Conservation (phyloP, 2,888 invertebrate genomes). For the Piscicola geometra region DNA sequence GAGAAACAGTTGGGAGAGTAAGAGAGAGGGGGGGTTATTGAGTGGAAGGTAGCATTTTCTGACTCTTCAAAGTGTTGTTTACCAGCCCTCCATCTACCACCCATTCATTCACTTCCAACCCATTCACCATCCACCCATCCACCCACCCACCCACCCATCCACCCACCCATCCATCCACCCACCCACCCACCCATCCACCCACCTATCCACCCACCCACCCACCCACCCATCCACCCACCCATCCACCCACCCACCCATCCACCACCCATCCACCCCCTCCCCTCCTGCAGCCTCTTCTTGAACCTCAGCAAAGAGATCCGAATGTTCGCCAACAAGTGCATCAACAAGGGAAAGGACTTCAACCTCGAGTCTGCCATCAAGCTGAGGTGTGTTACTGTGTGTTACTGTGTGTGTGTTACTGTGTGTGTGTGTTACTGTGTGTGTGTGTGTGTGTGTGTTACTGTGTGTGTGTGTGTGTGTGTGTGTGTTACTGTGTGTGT, state of each 20-base stretch:
- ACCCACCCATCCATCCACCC: background rate
- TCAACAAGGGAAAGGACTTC: slow-evolving; percentile 96
- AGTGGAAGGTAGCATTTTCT: too few species aligned
- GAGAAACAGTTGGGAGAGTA: too few species aligned
- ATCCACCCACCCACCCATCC: too few species aligned
- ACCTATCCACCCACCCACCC: background rate
- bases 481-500: slow-evolving; percentile 34
- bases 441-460: slow-evolving; percentile 37
- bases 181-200: background rate
- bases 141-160: too few species aligned
- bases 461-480: slow-evolving; percentile 33
- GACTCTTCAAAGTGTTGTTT: too few species aligned
- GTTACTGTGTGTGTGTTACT: slow-evolving; percentile 35
- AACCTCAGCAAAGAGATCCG: slow-evolving; percentile 94
- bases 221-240: background rate
- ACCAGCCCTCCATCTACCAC: too few species aligned
- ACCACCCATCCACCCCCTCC: background rate
- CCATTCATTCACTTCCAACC: too few species aligned
- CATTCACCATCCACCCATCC: background rate
- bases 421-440: slow-evolving; percentile 37
- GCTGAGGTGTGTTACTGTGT: slow-evolving; percentile 42
- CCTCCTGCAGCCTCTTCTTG: slow-evolving; percentile 68
- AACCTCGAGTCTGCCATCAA: slow-evolving; percentile 92
- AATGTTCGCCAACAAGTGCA: slow-evolving; percentile 95
- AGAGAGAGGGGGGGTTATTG: too few species aligned